A percentile compares a stretch with the other conserved stretches of the same genome.
Conservation (phyloP, 2,888 invertebrate species). For the Scaeva pyrastri region DNA sequence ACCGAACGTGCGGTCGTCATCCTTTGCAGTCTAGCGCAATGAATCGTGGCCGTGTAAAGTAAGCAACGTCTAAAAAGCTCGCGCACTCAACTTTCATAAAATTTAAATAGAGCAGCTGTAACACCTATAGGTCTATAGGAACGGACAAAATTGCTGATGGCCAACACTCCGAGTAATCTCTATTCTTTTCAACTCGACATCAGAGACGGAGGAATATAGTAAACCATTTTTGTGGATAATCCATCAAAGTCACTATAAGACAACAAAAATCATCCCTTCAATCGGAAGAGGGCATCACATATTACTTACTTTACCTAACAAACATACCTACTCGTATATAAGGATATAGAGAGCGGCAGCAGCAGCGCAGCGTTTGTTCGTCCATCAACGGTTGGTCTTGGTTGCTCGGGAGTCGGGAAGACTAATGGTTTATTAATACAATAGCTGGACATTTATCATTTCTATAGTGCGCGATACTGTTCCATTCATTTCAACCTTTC, state of each 20-base stretch:
- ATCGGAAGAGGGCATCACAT: slow-evolving; percentile 43
- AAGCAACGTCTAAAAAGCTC: slow-evolving; percentile 40
- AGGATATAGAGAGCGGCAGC: neutral
- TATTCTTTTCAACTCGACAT: slow-evolving; percentile 20
- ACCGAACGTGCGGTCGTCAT: slow-evolving; percentile 51
- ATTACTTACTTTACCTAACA: neutral
- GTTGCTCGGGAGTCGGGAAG: slow-evolving; percentile 37
- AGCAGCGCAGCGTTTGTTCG: slow-evolving; percentile 27
- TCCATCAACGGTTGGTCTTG: slow-evolving; percentile 47
- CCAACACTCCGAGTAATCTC: neutral
- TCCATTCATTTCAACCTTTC: slow-evolving; percentile 58
- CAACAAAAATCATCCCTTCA: slow-evolving; percentile 74
- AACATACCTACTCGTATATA: neutral
- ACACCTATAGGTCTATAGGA: neutral
- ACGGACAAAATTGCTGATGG: neutral
- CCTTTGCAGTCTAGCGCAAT: slow-evolving; percentile 35
- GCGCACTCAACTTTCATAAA: slow-evolving; percentile 56
- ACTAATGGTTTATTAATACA: slow-evolving; percentile 76
- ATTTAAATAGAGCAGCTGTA: slow-evolving; percentile 38
- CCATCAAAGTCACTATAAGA: slow-evolving; percentile 74
- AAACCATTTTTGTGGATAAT: slow-evolving; percentile 67
- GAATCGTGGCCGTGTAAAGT: slow-evolving; percentile 44
- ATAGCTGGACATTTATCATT: slow-evolving; percentile 75
- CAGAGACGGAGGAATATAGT: slow-evolving; percentile 7
- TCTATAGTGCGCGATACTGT: slow-evolving; percentile 67